A percentile compares a stretch with the other conserved stretches of the same genome.
These are phyloP conservation scores for Ammospiza caudacuta DNA, from an alignment of 2,113 vertebrate genomes.

Conservation along the genomic window DNA sequence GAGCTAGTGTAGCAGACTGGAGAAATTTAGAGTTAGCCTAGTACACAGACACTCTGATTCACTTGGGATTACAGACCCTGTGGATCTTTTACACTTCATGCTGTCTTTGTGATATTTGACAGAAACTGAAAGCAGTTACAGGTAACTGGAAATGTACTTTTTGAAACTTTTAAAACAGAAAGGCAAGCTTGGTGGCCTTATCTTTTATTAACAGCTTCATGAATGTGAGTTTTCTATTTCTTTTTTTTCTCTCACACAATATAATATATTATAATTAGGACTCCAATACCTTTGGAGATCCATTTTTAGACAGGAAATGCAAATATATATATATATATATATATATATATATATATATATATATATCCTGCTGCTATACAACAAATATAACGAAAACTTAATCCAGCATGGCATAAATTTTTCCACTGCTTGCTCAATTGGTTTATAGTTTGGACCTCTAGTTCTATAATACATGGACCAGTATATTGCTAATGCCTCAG, in stretches of 20 bases:
- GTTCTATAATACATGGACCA: background rate
- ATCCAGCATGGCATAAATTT: background rate
- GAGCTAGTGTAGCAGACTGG: background rate
- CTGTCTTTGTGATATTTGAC: background rate
- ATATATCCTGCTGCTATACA: background rate
- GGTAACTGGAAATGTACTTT: background rate
- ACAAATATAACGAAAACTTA: background rate
- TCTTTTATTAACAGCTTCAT: background rate
- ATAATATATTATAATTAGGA: background rate
- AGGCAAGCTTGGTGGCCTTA: background rate
- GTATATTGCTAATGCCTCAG: background rate
- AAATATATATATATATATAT: background rate
- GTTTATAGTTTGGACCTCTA: background rate
- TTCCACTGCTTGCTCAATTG: background rate
- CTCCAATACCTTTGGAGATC: background rate
- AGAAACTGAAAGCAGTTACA: background rate
- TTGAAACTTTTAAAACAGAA: background rate
- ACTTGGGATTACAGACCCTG: background rate
- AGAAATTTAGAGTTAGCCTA: background rate
- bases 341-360: background rate
- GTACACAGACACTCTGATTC: background rate
- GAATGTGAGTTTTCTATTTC: background rate
- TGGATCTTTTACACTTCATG: background rate
- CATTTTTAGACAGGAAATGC: background rate
- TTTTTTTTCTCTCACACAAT: background rate